Base-by-base conservation (phyloP, 2,113 vertebrate species). In the Mellivora capensis region DNA sequence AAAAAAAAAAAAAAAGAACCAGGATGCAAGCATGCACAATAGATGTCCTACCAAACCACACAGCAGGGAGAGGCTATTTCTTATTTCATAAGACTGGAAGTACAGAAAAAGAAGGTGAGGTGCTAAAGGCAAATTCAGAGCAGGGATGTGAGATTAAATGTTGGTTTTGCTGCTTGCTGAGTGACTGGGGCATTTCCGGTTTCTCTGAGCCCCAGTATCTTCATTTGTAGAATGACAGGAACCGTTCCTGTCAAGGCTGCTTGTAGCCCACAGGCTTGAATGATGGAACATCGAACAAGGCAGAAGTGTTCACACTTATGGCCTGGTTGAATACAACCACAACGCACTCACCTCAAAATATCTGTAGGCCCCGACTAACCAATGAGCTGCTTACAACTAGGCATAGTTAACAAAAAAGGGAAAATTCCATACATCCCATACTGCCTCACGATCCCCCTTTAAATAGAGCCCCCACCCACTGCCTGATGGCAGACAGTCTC, bases 41-140 rank as follows among this genome's bases (percentile, higher is more conserved):
- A n/a, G n/a, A n/a, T n/a, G n/a, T n/a, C n/a, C n/a, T n/a, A n/a
- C n/a, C 27, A 34, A 27, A 20, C 9, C 34, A 62, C 0, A 7
- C 79, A 42, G 2, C 2, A 1, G 7, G 57, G 27, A 8, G 21
- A 29, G 14, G 0, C 0, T 59, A 14, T 25, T 39, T 69, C 39
- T 87, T 59, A 61, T 77, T 59, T 90, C 8, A 29, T 21, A n/a
- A 23, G 34, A 67, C 31, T 2, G 2, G 79, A 31, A 86, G 34
- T 10, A n/a, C 77, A 79, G n/a, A 61, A 52, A 61, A 47, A n/a
- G 54, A 18, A 76, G 13, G 27, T 2, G 4, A 15, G 14, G 27
- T 13, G 21, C 52, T 23, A 5, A 31, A 23, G 20, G 10, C 37
- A 57, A 74, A 67, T 37, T 52, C 25, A 6, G 6, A 67, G 14